Base-by-base conservation (phyloP, 2,888 invertebrate genomes). In the Caenorhabditis drosophilae region DNA sequence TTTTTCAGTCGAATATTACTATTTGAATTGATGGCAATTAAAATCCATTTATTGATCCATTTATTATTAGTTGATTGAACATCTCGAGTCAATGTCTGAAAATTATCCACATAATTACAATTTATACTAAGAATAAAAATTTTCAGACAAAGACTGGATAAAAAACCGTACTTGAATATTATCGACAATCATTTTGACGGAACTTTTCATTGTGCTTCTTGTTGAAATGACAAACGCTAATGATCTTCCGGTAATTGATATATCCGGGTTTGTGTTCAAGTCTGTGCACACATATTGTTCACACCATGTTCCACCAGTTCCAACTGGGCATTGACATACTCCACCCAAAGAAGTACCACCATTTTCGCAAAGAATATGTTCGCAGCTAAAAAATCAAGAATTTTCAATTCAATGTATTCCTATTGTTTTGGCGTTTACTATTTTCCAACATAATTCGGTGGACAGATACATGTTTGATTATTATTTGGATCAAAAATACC, bases 301-400 rank as follows among this genome's bases (percentile, higher is more conserved):
- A 59, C 78, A 78, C 73, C 75, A 77, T 11, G 59, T 71, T 70
- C 76, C 75, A 50, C 46, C 66, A 23, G 72, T 58, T 60, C 75
- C 76, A 42, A 55, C 54, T 34, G 73, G 69, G 45, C 78, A 78
- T 18, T 56, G 44, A 63, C 78, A 78, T 48, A 48, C 50, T 36
- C 60, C 54, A 42, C 73, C 67, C 38, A 55, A 36, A 9, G 70
- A 49, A 15, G 67, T 69, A 35, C 76, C 78, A 41, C 74, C 74
- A 48, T 77, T 78, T 22, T 60, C 67, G 44, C 78, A 78, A 41
- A 55, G 50, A 55, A 75, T 70, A 7, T 53, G 53, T 47, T 74
- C 60, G 66, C 78, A 78, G 44, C 70, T 62, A 25, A 56, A 61
- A 23, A 20, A 12, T 27, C 6, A 6, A n/a, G 44, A 4, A 18